phyloP scores from a whole-genome alignment of 2,888 invertebrate genomes.

The Craniophora ligustri region DNA sequence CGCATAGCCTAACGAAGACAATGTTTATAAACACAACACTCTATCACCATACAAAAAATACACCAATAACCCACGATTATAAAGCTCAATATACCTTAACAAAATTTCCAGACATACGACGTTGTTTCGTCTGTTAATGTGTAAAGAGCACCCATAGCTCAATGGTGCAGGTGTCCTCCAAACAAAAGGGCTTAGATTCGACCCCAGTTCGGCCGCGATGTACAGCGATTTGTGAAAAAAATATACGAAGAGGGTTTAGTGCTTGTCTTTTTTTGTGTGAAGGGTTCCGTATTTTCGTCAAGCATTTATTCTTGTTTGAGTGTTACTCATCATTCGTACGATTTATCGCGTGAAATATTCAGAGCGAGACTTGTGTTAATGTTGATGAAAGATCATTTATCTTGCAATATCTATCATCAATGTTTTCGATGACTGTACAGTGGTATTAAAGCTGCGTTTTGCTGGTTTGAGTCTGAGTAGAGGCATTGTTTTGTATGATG shows the following conservation, averaged over 20 bases:
- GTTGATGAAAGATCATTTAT: not conserved
- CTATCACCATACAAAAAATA: constrained; percentile 23
- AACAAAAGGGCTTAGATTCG: constrained; percentile 83
- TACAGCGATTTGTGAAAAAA: constrained; percentile 76
- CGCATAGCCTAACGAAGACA: constrained; percentile 65
- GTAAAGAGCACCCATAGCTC: constrained; percentile 82
- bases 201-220: constrained; percentile 68
- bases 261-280: constrained; percentile 53
- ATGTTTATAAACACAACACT: constrained; percentile 54
- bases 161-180: constrained; percentile 83
- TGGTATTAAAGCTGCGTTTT: no score
- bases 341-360: constrained; percentile 24
- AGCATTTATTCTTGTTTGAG: constrained; percentile 17
- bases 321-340: constrained; percentile 22
- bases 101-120: constrained; percentile 36
- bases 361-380: constrained; percentile 10
- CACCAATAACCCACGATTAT: accelerated
- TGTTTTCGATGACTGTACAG: not conserved
- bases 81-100: constrained; percentile 35
- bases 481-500: no score
- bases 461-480: no score
- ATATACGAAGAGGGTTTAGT: constrained; percentile 53
- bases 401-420: not conserved
- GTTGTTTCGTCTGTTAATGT: constrained; percentile 67
- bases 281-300: constrained; percentile 44